Percentiles rank a stretch among this genome's conserved stretches.
These are phyloP conservation scores for Phylloscopus whistleri DNA, from an alignment of 2,113 vertebrate species.

Conservation along the genomic window DNA sequence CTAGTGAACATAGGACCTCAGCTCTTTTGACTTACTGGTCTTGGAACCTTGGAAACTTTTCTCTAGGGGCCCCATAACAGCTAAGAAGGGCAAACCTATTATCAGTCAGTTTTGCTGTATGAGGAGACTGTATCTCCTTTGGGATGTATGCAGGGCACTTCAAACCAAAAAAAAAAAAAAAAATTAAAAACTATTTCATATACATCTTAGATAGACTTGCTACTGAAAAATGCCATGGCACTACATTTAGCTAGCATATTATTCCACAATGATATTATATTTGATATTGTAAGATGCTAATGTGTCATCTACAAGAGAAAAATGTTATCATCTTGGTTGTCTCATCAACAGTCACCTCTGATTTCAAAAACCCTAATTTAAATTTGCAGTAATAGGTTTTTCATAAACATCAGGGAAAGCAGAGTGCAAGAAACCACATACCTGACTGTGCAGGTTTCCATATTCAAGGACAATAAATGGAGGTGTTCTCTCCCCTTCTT, in stretches of 20 bases:
- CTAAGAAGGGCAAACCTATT: neutral
- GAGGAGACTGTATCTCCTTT: neutral
- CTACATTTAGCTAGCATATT: neutral
- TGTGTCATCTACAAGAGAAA: neutral
- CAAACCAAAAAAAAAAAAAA: neutral
- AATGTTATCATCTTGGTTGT: neutral
- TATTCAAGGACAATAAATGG: neutral
- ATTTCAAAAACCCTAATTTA: neutral
- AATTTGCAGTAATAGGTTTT: neutral
- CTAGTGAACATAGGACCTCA: neutral
- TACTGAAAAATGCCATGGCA: neutral
- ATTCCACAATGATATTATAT: neutral
- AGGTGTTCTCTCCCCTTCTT: neutral
- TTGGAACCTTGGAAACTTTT: neutral
- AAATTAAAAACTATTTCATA: neutral
- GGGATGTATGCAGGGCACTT: neutral
- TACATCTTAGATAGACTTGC: neutral
- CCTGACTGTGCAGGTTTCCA: neutral
- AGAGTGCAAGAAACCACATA: neutral
- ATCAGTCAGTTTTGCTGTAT: neutral
- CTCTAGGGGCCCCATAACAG: neutral
- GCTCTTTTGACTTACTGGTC: neutral
- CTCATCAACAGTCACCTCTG: neutral
- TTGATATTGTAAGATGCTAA: neutral
- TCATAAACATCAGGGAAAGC: neutral